Conservation (phyloP, 2,888 invertebrate species). For the Eulithis prunata region DNA sequence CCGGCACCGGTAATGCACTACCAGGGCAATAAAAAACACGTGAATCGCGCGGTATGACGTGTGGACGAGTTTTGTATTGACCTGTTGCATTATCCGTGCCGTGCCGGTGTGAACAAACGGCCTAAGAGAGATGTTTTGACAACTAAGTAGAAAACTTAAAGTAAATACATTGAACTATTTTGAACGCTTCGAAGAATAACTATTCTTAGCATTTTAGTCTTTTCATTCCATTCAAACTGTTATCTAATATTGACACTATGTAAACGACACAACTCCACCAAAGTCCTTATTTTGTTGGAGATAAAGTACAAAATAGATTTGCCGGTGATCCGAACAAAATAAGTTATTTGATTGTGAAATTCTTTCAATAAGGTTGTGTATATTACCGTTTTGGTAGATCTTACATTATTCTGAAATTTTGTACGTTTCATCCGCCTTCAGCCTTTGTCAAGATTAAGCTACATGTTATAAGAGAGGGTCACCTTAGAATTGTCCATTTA, state of each 20-base stretch:
- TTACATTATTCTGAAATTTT: conserved; percentile 59
- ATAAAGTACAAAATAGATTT: conserved; percentile 74
- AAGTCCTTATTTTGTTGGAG: conserved; percentile 60
- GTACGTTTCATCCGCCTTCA: conserved; percentile 7
- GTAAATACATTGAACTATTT: neutral
- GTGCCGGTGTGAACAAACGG: too few species aligned
- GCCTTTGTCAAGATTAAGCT: conserved; percentile 35
- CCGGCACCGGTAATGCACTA: too few species aligned
- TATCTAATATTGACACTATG: conserved; percentile 20
- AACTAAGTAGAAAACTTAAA: neutral
- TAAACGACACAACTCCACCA: conserved; percentile 18
- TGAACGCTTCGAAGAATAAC: neutral
- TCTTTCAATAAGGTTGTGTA: conserved; percentile 58
- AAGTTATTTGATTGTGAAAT: conserved; percentile 29
- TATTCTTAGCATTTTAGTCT: conserved; percentile 17
- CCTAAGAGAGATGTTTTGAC: neutral
- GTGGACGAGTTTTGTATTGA: too few species aligned
- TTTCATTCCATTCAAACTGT: conserved; percentile 19
- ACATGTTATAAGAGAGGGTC: neutral
- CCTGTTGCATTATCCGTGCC: too few species aligned
- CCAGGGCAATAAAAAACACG: too few species aligned
- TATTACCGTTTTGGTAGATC: conserved; percentile 61
- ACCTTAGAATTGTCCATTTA: too few species aligned
- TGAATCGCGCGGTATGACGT: too few species aligned
- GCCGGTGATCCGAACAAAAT: conserved; percentile 38